These are phyloP conservation scores for Brachionus manjavacas DNA, from an alignment of 1,140 invertebrate genomes.

Conservation along the genomic window DNA sequence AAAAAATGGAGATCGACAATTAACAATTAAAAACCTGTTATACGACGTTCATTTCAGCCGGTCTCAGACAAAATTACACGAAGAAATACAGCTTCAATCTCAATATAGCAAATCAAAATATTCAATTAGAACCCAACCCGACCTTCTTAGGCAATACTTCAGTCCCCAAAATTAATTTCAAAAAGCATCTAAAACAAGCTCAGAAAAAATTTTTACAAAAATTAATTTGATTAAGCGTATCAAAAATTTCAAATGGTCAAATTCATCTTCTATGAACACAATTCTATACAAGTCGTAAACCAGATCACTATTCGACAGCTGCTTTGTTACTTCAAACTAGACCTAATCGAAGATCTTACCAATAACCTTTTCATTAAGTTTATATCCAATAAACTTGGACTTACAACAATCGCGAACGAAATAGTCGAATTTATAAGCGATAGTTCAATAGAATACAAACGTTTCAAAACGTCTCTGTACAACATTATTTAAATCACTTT, in stretches of 20 bases:
- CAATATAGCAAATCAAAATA: not conserved
- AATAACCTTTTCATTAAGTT: no score
- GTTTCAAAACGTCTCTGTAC: no score
- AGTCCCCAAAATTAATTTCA: not conserved
- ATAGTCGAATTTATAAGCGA: no score
- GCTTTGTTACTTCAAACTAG: not conserved
- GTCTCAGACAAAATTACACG: not conserved
- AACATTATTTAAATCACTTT: no score
- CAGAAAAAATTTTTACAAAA: not conserved
- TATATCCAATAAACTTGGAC: no score
- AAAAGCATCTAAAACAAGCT: not conserved
- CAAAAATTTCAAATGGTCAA: not conserved
- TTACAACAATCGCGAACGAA: no score
- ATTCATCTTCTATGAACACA: not conserved
- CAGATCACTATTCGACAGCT: no score
- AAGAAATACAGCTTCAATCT: not conserved
- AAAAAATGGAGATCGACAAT: not conserved
- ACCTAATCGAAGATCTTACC: not conserved
- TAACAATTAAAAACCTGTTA: not conserved
- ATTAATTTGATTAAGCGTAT: not conserved
- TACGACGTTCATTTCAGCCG: not conserved
- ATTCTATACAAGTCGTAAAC: not conserved
- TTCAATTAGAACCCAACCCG: not conserved
- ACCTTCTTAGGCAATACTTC: not conserved
- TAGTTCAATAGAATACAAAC: no score